phyloP scores from a whole-genome alignment of 2,888 invertebrate species.

The Graphium colonna region DNA sequence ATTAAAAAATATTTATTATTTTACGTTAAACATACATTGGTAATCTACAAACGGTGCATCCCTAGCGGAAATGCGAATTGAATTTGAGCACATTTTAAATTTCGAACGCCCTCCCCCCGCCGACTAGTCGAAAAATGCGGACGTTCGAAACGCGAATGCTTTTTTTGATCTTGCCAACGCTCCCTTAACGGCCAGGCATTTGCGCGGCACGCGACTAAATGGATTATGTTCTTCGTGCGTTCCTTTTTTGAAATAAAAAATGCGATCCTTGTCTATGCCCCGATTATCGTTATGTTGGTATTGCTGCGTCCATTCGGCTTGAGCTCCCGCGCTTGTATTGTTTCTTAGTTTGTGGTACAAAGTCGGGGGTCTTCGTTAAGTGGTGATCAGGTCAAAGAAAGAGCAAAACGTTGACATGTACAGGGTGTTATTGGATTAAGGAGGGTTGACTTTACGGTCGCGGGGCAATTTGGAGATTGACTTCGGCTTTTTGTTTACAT shows the following conservation, averaged over 20 bases:
- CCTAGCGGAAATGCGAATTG: constrained; percentile 66
- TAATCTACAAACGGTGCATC: constrained; percentile 3
- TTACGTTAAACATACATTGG: no score
- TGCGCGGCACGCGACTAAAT: constrained; percentile 74
- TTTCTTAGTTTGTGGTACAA: background rate
- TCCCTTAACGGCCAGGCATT: constrained; percentile 69
- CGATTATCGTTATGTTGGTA: constrained; percentile 30
- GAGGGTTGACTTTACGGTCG: constrained; percentile 75
- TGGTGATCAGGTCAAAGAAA: constrained; percentile 56
- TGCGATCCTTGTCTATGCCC: constrained; percentile 49
- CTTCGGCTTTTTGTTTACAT: constrained; percentile 71
- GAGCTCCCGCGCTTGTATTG: constrained; percentile 35
- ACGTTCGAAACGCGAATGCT: constrained; percentile 57
- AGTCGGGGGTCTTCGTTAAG: constrained; percentile 20
- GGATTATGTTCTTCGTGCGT: constrained; percentile 77
- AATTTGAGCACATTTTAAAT: constrained; percentile 78
- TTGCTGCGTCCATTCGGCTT: constrained; percentile 36
- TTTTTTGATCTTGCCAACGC: constrained; percentile 70
- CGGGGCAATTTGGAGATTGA: constrained; percentile 76
- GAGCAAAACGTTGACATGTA: constrained; percentile 78
- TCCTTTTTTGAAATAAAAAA: constrained; percentile 57
- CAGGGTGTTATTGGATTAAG: constrained; percentile 76
- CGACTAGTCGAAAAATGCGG: constrained; percentile 69
- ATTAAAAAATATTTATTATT: constrained; percentile 1
- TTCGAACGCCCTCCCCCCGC: constrained; percentile 48